These are phyloP conservation scores for Meta bourneti DNA, from an alignment of 2,888 invertebrate genomes.

Conservation along the genomic window DNA sequence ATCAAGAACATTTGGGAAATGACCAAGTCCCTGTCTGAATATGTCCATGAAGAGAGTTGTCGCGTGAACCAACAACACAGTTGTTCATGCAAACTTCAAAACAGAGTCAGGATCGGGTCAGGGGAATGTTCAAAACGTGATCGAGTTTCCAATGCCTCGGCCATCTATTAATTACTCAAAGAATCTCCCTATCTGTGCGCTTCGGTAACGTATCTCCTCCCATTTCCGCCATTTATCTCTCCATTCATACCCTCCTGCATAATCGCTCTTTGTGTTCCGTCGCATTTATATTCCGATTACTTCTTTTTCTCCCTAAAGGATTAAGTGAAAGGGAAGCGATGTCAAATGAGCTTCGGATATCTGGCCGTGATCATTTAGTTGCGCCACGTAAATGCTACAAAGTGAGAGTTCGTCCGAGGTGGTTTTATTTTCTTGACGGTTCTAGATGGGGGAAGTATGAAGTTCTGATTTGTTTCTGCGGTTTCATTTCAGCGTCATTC, in stretches of 20 bases:
- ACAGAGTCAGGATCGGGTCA: no score
- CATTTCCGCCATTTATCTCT: slow-evolving; percentile 40
- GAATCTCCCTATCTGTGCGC: slow-evolving; percentile 25
- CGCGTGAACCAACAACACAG: no score
- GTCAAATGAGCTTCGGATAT: not conserved
- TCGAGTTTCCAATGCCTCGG: slow-evolving; percentile 15
- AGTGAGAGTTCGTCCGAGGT: no score
- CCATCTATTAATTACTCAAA: slow-evolving; percentile 42
- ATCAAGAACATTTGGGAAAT: no score
- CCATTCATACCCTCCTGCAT: not conserved
- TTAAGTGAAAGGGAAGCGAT: not conserved
- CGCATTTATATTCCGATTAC: not conserved
- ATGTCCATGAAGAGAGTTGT: no score
- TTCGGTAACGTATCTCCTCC: slow-evolving; percentile 17
- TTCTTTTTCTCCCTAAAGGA: not conserved
- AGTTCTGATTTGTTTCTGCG: not conserved
- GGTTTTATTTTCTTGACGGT: no score
- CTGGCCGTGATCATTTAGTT: not conserved
- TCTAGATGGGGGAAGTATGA: no score
- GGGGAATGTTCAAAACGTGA: slow-evolving; percentile 17
- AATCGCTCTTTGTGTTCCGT: slow-evolving; percentile 8
- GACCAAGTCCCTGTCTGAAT: no score
- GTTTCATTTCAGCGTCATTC: not conserved
- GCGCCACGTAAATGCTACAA: no score
- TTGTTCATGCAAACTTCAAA: no score